These are phyloP conservation scores for Colinus virginianus DNA, from an alignment of 2,113 vertebrate genomes.

Conservation along the genomic window DNA sequence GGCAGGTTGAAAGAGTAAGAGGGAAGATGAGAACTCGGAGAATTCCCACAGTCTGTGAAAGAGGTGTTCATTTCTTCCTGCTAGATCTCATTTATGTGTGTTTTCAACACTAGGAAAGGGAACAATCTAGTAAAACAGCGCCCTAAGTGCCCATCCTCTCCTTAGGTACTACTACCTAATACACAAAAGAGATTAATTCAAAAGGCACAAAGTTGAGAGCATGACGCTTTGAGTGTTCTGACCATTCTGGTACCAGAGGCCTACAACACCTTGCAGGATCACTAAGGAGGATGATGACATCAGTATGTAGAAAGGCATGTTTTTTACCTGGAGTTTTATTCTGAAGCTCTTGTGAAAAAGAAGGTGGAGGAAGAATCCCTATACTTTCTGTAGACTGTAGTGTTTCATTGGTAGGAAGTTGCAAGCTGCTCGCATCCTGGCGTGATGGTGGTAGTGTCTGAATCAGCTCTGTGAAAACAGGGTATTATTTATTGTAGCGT, in stretches of 20 bases:
- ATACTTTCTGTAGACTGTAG: neutral
- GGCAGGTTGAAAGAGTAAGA: neutral
- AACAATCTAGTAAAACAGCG: neutral
- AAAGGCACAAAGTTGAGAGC: fast-evolving
- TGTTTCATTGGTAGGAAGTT: neutral
- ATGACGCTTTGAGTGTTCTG: neutral
- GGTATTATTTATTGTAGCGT: neutral
- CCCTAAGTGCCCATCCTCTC: neutral
- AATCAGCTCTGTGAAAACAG: neutral
- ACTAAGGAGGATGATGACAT: neutral
- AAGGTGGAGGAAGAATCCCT: neutral
- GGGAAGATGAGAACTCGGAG: fast-evolving
- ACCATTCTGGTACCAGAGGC: neutral
- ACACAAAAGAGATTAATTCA: neutral
- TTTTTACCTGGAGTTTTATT: neutral
- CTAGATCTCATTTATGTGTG: neutral
- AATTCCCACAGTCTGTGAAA: neutral
- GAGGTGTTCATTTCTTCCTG: neutral
- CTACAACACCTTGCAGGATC: neutral
- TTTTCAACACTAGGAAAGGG: neutral
- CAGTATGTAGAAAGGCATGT: neutral
- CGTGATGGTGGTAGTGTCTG: neutral
- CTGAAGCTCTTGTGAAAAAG: neutral
- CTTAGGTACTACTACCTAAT: neutral
- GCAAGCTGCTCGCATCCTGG: neutral